Base-by-base conservation (phyloP, 2,797 vertebrate genomes). In the Distichodus sexfasciatus region DNA sequence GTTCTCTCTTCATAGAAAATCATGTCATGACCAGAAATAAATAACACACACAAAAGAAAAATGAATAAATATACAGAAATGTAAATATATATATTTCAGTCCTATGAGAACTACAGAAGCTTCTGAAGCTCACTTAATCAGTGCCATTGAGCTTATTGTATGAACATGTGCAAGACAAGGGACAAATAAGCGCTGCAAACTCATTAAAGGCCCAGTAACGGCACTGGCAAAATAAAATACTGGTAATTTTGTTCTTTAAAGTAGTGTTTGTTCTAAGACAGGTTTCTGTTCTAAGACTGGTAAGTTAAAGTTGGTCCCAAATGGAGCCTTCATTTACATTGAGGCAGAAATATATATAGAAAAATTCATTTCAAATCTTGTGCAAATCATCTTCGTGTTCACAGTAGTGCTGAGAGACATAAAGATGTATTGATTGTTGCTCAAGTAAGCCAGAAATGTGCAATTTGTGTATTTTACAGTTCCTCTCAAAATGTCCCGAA, bases 31-130 rank as follows among this genome's bases (percentile, higher is more conserved):
- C 46, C 28, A 5, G 6, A 50, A 9, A 53, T 35, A 24, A n/a
- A n/a, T n/a, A n/a, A n/a, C 7, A 28, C 44, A 64, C 8, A 48
- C 6, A 41, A 3, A 64, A 7, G 50, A 38, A 61, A 72, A 75
- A 55, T 17, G 2, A 60, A 75, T 75, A 72, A 75, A 78, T 72
- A 78, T 50, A n/a, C 31, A 57, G 24, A 14, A 51, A 70, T 70
- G 54, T 29, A 19, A 38, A 60, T 47, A 62, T 44, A 29, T 60
- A 69, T 24, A 68, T 36, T 51, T 57, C 38, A 55, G 68, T 55
- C 12, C 47, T 48, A 48, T 43, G 21, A 53, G 48, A 75, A 66
- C 41, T 31, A 8, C 17, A 14, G 10, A 15, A 21, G 17, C 29
- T 15, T 28, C 36, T 35, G 31, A 41, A 46, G 33, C 57, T 38